Evolutionary conservation across 2,888 invertebrate genomes (phyloP), one percentile per base, ranked within the genome.

Genomic region (Pachydiplax longipennis): DNA sequence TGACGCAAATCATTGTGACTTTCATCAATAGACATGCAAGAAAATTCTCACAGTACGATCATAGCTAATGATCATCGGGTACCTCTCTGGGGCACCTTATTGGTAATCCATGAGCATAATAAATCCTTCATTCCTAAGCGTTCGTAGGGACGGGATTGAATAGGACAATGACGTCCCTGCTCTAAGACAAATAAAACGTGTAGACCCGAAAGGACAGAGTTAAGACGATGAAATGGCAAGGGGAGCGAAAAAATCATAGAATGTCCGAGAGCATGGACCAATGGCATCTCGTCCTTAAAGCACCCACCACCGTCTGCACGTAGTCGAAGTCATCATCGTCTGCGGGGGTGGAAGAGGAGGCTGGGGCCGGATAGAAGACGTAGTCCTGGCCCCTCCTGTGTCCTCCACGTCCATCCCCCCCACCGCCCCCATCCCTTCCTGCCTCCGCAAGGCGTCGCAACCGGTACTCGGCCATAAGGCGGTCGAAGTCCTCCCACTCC

Each of bases 401-500:
- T 91, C 37, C 81, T 80, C 37, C 25, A 31, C 35, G 90, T 22
- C 91, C 37, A 12, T 37, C 87, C 18, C 90, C 90, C 80, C 90
- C 48, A 4, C 81, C 58, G 53, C 65, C 31, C 80, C 80, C 91
- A 37, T 53, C 73, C 91, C 80, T 65, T 37, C 90, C 40, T 40
- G 83, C 82, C 91, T 92, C 91, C 92, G 92, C 90, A 92, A 92
- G 92, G 3, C 92, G 92, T 73, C 92, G 92, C 81, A 92, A 93
- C 92, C 93, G 93, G 92, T 94, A 94, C 92, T 95, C 95, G 81
- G 94, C 94, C 93, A 95, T 94, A 61, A 95, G 93, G 92, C 95
- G 94, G 25, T 94, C 94, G 92, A 95, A 95, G 92, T 95, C 95
- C 91, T 95, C 95, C 95, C 96, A 96, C 93, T 95, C 95, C 92